phyloP scores from a whole-genome alignment of 2,113 vertebrate species.

The Puma concolor region DNA sequence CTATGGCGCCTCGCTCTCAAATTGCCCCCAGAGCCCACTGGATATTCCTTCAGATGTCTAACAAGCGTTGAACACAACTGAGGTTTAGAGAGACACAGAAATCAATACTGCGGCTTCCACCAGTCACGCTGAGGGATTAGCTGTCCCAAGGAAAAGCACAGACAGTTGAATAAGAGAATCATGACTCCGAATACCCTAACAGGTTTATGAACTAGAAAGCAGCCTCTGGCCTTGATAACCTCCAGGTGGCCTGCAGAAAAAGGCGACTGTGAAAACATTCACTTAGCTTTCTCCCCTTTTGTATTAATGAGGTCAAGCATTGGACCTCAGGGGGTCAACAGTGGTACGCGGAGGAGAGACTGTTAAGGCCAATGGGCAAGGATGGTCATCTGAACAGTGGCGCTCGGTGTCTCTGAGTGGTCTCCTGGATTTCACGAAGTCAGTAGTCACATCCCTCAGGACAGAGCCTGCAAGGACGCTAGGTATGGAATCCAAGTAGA shows the following conservation, averaged over 20 bases:
- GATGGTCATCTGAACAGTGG: background rate
- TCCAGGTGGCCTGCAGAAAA: conserved; percentile 79
- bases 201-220: conserved; percentile 88
- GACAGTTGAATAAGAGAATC: conserved; percentile 85
- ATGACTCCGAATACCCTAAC: conserved; percentile 89
- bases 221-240: conserved; percentile 83
- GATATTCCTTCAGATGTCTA: conserved; percentile 89
- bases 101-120: conserved; percentile 90
- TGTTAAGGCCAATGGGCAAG: background rate
- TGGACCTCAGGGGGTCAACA: conserved; percentile 42
- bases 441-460: conserved; percentile 22
- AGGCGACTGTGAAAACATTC: conserved; percentile 68
- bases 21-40: conserved; percentile 85
- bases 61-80: conserved; percentile 88
- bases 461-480: background rate
- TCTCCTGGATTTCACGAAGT: background rate
- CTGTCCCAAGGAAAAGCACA: conserved; percentile 86
- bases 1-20: conserved; percentile 79
- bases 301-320: conserved; percentile 71
- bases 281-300: conserved; percentile 60
- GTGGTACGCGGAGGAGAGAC: background rate
- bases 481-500: background rate
- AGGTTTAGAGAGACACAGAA: conserved; percentile 91
- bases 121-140: conserved; percentile 90
- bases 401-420: background rate